These are phyloP conservation scores for Gastracanthus pulcherrimus DNA, from an alignment of 2,888 invertebrate genomes.

Conservation along the genomic window DNA sequence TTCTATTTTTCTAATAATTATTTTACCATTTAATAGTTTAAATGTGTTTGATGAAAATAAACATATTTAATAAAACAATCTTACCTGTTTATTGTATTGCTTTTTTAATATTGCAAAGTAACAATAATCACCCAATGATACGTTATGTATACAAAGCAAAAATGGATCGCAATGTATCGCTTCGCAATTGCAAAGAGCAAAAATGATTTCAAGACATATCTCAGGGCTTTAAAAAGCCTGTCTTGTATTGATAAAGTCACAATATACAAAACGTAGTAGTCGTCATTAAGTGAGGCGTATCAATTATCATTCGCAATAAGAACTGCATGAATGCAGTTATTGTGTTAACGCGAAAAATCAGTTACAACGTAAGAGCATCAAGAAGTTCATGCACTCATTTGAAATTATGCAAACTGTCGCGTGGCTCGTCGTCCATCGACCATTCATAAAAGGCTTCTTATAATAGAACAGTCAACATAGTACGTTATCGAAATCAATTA, in stretches of 20 bases:
- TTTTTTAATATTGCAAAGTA: background rate
- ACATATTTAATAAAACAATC: too few relatives aligned
- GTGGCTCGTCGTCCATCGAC: background rate
- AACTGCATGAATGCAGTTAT: background rate
- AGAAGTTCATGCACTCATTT: background rate
- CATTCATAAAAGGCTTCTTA: too few relatives aligned
- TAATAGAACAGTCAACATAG: too few relatives aligned
- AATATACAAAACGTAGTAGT: background rate
- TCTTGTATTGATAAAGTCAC: background rate
- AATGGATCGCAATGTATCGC: background rate
- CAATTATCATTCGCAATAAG: background rate
- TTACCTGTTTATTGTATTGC: background rate
- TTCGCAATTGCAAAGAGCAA: background rate
- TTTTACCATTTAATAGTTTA: too few relatives aligned
- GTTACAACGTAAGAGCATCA: background rate
- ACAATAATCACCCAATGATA: background rate
- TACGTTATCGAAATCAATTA: too few relatives aligned
- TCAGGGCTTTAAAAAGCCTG: background rate
- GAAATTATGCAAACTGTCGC: background rate
- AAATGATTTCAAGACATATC: background rate
- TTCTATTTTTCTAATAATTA: too few relatives aligned
- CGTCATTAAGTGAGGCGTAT: background rate
- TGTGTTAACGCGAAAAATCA: background rate
- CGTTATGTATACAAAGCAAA: background rate
- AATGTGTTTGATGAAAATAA: too few relatives aligned